Percentiles rank a stretch among this genome's conserved stretches.
phyloP scores from a whole-genome alignment of 2,888 invertebrate species.

The Myathropa florea region DNA sequence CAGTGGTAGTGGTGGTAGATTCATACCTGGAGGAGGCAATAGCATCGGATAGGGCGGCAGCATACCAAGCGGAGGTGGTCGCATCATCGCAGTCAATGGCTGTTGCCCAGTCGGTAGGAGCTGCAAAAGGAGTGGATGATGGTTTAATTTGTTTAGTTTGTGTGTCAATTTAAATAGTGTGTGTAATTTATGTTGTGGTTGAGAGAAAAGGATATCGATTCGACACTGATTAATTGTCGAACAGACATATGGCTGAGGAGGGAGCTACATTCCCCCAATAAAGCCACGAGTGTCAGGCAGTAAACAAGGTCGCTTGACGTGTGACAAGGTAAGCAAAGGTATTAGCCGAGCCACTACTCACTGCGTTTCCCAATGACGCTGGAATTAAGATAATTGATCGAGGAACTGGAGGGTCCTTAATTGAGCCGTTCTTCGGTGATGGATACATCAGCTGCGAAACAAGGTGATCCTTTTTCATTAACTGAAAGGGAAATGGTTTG shows the following conservation, averaged over 20 bases:
- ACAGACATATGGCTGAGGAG: not conserved
- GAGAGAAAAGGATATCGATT: constrained; percentile 1
- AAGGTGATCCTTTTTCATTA: constrained; percentile 53
- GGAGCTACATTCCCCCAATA: constrained; percentile 3
- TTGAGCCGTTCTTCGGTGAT: constrained; percentile 39
- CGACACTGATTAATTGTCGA: constrained; percentile 33
- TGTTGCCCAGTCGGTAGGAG: constrained; percentile 74
- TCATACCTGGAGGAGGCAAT: constrained; percentile 70
- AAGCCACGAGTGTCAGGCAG: constrained; percentile 33
- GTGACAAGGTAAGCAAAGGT: not conserved
- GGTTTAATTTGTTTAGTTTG: constrained; percentile 66
- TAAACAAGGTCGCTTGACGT: constrained; percentile 1
- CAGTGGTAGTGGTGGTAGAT: constrained; percentile 70
- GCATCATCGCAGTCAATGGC: constrained; percentile 70
- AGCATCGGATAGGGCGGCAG: constrained; percentile 63
- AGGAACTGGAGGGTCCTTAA: constrained; percentile 67
- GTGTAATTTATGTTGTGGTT: constrained; percentile 41
- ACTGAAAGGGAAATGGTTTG: constrained; percentile 15
- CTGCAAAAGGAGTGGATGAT: constrained; percentile 58
- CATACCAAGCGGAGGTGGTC: constrained; percentile 49
- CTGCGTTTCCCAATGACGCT: constrained; percentile 74
- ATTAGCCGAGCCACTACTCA: constrained; percentile 49
- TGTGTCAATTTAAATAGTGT: constrained; percentile 62
- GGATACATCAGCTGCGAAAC: constrained; percentile 56
- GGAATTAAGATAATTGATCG: constrained; percentile 79